phyloP scores from a whole-genome alignment of 2,113 vertebrate species.

The Oncorhynchus keta region DNA sequence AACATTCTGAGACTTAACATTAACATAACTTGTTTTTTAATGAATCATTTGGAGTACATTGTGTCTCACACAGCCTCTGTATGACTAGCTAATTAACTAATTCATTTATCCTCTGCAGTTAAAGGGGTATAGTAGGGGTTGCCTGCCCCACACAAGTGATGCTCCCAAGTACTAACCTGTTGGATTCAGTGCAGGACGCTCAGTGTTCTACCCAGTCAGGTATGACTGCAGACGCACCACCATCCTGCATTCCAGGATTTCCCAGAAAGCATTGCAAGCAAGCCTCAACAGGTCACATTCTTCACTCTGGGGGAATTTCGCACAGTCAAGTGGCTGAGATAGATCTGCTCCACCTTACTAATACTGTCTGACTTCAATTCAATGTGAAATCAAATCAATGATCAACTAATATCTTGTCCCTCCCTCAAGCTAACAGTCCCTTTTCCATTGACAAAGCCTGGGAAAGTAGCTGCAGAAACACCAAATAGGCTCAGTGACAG shows the following conservation, averaged over 20 bases:
- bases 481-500: no score
- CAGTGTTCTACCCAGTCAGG: constrained; percentile 64
- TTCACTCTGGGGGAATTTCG: constrained; percentile 67
- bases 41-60: background rate
- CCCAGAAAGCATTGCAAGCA: constrained; percentile 76
- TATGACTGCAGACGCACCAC: constrained; percentile 70
- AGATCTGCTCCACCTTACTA: constrained; percentile 30
- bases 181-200: constrained; percentile 55
- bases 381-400: constrained; percentile 24
- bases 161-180: constrained; percentile 56
- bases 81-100: constrained; percentile 22
- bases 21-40: background rate
- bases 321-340: constrained; percentile 63
- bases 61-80: constrained; percentile 19
- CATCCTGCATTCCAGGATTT: constrained; percentile 76
- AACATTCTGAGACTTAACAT: no score
- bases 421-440: background rate
- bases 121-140: constrained; percentile 21
- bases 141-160: constrained; percentile 35
- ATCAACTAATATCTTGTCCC: background rate
- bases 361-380: constrained; percentile 9
- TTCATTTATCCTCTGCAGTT: constrained; percentile 28
- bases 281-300: constrained; percentile 77
- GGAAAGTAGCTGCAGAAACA: no score
- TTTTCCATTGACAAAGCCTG: background rate